Evolutionary conservation across 1,140 invertebrate species (phyloP).

Genomic region (Meloidogyne hapla): DNA sequence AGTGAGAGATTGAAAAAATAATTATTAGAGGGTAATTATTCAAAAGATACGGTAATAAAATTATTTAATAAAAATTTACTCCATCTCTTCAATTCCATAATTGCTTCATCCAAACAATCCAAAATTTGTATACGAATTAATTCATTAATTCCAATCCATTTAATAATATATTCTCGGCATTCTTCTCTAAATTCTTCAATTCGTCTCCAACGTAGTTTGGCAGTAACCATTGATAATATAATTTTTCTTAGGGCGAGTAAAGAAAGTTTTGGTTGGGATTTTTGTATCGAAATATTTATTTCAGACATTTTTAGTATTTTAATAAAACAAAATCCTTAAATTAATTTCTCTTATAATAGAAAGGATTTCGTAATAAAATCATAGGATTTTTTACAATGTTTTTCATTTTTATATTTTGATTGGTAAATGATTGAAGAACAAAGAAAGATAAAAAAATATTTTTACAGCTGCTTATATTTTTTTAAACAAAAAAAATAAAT

Average conservation of each 20-base stretch:
- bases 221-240: conserved; percentile 16
- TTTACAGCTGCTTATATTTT: neutral
- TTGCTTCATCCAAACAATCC: conserved; percentile 35
- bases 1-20: too few species aligned
- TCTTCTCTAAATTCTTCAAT: conserved; percentile 26
- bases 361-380: neutral
- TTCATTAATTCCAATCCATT: conserved; percentile 24
- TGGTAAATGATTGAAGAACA: neutral
- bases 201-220: conserved; percentile 31
- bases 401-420: neutral
- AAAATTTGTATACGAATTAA: conserved; percentile 25
- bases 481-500: neutral
- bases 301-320: neutral
- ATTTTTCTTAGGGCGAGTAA: conserved; percentile 8
- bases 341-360: too few species aligned
- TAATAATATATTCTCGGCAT: conserved; percentile 2
- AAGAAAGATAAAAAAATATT: neutral
- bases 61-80: conserved; percentile 29
- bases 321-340: too few species aligned
- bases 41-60: neutral
- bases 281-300: neutral
- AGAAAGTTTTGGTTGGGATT: conserved; percentile 11
- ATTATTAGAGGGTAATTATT: conserved; percentile 11
- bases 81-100: conserved; percentile 42
- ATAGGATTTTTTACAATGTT: neutral